A percentile compares a stretch with the other conserved stretches of the same genome.
phyloP scores from a whole-genome alignment of 1,140 invertebrate species.

The Dendroctonus valens region DNA sequence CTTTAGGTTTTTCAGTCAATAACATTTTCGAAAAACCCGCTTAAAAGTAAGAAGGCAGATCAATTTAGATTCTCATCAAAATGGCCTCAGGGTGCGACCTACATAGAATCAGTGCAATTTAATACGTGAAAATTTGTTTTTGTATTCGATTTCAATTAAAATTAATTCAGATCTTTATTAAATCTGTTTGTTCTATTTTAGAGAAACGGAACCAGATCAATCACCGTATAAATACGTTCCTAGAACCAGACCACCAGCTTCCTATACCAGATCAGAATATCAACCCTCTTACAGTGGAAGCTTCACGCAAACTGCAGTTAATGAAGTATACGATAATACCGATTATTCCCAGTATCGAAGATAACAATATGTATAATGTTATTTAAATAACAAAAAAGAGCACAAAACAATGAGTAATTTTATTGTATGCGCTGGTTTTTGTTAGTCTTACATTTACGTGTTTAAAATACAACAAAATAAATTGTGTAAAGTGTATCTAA shows the following conservation, averaged over 20 bases:
- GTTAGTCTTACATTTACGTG: no score
- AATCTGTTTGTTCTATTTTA: not conserved
- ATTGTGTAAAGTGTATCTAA: no score
- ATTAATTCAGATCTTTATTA: not conserved
- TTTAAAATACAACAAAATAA: no score
- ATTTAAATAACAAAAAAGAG: no score
- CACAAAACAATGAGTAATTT: no score
- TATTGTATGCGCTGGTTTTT: no score
- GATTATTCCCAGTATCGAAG: not conserved
- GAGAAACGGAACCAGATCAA: constrained; percentile 7
- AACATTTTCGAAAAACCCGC: no score
- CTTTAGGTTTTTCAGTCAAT: no score
- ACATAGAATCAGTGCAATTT: no score
- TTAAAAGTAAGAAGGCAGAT: no score
- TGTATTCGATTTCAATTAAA: not conserved
- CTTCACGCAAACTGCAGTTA: not conserved
- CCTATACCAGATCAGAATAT: constrained; percentile 2
- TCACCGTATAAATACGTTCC: constrained; percentile 2
- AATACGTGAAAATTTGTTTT: not conserved
- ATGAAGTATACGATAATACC: constrained; percentile 4
- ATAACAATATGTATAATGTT: not conserved
- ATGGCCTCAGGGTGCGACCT: no score
- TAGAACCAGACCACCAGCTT: constrained; percentile 8
- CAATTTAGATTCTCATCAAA: no score
- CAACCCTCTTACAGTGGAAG: not conserved